phyloP scores from a whole-genome alignment of 2,888 invertebrate species.

The Candidula unifasciata region DNA sequence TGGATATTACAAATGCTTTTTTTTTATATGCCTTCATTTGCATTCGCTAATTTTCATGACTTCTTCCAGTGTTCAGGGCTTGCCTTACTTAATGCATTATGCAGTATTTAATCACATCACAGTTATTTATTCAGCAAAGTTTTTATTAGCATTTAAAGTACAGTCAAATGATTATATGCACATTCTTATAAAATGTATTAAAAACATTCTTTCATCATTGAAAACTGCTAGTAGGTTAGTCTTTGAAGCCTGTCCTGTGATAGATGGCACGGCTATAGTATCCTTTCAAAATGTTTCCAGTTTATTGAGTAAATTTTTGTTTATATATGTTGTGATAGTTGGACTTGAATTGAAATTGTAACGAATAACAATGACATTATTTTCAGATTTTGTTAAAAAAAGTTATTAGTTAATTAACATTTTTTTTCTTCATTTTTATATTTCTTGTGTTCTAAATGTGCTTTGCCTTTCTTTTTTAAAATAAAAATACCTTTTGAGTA shows the following conservation, averaged over 20 bases:
- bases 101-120: not conserved
- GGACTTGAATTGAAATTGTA: not conserved
- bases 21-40: no score
- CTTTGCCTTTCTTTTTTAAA: no score
- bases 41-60: not conserved
- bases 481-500: no score
- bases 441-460: not conserved
- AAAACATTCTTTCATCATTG: not conserved
- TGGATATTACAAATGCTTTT: not conserved
- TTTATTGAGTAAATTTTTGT: not conserved
- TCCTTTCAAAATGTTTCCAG: no score
- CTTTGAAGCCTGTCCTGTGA: no score
- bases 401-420: no score
- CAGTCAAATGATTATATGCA: no score
- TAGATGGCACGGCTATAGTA: no score
- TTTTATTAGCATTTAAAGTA: not conserved
- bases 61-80: slow-evolving; percentile 28
- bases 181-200: no score
- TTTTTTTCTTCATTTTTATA: not conserved
- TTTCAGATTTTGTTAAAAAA: not conserved
- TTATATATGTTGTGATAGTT: not conserved
- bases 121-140: not conserved
- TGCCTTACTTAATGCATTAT: slow-evolving; percentile 16
- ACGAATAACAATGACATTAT: not conserved
- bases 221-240: no score